Evolutionary conservation across 2,888 invertebrate species (phyloP), one percentile per base, ranked within the genome.

Genomic region (Sesamia inferens): DNA sequence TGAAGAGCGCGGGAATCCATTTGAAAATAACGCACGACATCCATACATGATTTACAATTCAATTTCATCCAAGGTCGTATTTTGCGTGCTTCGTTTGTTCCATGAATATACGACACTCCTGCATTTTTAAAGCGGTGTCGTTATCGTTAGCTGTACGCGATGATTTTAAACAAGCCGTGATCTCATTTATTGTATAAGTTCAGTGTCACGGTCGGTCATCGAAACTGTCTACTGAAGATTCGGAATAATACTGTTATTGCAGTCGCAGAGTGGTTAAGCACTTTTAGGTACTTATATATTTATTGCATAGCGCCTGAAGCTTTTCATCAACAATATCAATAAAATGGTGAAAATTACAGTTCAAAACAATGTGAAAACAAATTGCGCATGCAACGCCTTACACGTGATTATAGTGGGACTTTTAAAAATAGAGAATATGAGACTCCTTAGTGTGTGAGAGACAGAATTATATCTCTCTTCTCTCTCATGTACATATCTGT

Each of bases 101-200:
- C 74, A 85, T 84, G 82, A 79, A 86, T 77, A 42, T n/a, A 59
- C 62, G 70, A 69, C 66, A 69, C 51, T 44, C 47, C 58, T 84
- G 73, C 64, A 85, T 86, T 86, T 78, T 84, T 78, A 69, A 82
- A 65, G 48, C 57, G n/a, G 57, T 68, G 64, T 74, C 72, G 55
- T 66, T 68, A 61, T 74, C 72, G 55, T 66, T 68, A 61, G 64
- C 42, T 67, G 48, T 69, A 68, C 13, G 58, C 66, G 70, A 55
- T 70, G 68, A 84, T 81, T 76, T 81, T 68, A 71, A 85, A 71
- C 74, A 71, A 76, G 73, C 76, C 81, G 69, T 88, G 90, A 88
- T 84, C 84, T 86, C 85, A 85, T 88, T 88, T 82, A 81, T 80
- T 84, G 80, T 81, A 75, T 72, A 86, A 89, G 85, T 90, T 89